These are phyloP conservation scores for Poeciliopsis retropinna DNA, from an alignment of 2,113 vertebrate species.

Conservation along the genomic window DNA sequence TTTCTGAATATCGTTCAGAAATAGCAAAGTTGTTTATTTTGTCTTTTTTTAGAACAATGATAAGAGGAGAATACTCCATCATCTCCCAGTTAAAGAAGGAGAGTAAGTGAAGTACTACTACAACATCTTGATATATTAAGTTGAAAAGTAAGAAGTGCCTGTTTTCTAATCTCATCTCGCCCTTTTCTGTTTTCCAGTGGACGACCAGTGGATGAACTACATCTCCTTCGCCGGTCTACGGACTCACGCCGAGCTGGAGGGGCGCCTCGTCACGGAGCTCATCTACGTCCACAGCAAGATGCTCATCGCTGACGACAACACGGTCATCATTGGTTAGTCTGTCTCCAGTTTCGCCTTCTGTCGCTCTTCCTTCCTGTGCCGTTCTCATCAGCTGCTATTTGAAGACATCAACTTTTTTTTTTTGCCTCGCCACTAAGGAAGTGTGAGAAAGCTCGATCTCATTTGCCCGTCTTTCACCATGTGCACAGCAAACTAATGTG, in stretches of 20 bases:
- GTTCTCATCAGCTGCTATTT: slow-evolving; percentile 10
- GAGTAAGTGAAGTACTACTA: slow-evolving; percentile 77
- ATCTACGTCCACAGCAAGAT: slow-evolving; percentile 99
- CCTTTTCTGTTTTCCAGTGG: slow-evolving; percentile 79
- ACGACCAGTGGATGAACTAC: slow-evolving; percentile 98
- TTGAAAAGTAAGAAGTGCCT: not conserved
- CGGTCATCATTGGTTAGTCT: slow-evolving; percentile 93
- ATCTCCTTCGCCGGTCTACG: slow-evolving; percentile 94
- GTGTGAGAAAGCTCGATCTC: slow-evolving; percentile 15
- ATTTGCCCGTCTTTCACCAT: slow-evolving; percentile 9
- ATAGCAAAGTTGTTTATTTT: not conserved
- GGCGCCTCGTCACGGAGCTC: slow-evolving; percentile 91
- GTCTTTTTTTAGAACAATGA: slow-evolving; percentile 87
- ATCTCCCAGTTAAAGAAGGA: slow-evolving; percentile 89
- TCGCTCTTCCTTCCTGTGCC: not conserved
- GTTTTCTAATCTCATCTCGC: not conserved
- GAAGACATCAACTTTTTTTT: slow-evolving; percentile 4
- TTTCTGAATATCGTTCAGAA: not conserved
- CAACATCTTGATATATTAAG: not conserved
- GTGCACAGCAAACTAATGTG: slow-evolving; percentile 20
- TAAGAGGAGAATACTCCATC: slow-evolving; percentile 93
- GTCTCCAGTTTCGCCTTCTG: slow-evolving; percentile 16
- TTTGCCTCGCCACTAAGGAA: slow-evolving; percentile 1
- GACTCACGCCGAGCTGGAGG: slow-evolving; percentile 92
- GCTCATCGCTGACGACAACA: slow-evolving; percentile 95